These are phyloP conservation scores for Enhydra lutris DNA, from an alignment of 2,113 vertebrate genomes.

Conservation along the genomic window DNA sequence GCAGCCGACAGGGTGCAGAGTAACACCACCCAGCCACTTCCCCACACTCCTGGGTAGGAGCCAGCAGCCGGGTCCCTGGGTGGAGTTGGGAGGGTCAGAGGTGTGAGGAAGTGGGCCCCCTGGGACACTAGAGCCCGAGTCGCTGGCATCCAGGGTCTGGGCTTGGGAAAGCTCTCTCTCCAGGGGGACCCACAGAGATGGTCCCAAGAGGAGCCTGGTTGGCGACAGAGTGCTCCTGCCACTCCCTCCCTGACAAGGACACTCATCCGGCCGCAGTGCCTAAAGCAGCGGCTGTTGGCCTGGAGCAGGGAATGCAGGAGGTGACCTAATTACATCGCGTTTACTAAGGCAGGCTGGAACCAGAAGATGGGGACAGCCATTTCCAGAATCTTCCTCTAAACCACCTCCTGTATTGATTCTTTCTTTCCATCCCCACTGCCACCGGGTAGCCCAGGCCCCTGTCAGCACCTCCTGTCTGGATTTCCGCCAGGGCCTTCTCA, in stretches of 20 bases:
- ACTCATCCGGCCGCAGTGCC: neutral
- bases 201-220: neutral
- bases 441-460: neutral
- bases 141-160: neutral
- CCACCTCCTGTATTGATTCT: constrained; percentile 37
- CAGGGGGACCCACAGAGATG: neutral
- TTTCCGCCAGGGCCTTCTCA: neutral
- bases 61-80: neutral
- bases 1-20: neutral
- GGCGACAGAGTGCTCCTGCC: neutral
- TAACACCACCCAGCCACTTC: neutral
- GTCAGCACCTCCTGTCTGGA: neutral
- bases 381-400: constrained; percentile 52
- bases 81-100: neutral
- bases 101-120: neutral
- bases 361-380: neutral
- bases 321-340: constrained; percentile 55
- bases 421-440: constrained; percentile 55
- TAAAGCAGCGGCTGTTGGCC: neutral
- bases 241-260: neutral
- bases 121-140: neutral
- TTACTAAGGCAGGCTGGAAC: constrained; percentile 35
- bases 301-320: neutral
- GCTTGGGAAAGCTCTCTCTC: neutral
- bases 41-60: neutral